Conservation (phyloP, 2,888 invertebrate species). For the Ashinkailepas kermadecensis region DNA sequence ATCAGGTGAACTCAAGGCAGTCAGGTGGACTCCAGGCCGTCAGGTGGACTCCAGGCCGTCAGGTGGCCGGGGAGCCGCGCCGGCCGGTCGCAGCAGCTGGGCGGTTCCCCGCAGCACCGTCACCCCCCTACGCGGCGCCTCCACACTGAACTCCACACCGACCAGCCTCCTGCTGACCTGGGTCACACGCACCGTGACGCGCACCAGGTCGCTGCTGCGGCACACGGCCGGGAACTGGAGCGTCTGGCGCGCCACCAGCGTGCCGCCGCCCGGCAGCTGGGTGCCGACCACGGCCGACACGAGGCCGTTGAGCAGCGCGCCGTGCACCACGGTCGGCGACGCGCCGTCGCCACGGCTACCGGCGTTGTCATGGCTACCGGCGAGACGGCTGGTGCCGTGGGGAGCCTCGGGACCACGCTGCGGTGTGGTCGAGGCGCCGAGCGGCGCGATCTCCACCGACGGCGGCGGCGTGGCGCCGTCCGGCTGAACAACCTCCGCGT, state of each 20-base stretch:
- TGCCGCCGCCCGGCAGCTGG: conserved; percentile 70
- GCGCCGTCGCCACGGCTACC: too few relatives aligned
- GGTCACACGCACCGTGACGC: conserved; percentile 27
- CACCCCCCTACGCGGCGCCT: background rate
- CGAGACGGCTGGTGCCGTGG: too few relatives aligned
- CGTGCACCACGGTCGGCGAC: conserved; percentile 58
- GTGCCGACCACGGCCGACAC: conserved; percentile 76
- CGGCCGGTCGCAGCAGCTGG: background rate
- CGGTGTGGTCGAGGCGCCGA: too few relatives aligned
- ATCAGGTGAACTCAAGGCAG: too few relatives aligned
- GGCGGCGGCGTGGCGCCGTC: too few relatives aligned
- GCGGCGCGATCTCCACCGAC: too few relatives aligned
- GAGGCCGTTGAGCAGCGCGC: conserved; percentile 71
- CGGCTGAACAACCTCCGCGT: too few relatives aligned
- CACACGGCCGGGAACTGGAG: conserved; percentile 72
- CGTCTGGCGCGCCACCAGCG: conserved; percentile 65
- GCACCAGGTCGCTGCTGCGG: conserved; percentile 29
- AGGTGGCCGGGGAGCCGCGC: too few relatives aligned
- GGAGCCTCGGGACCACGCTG: too few relatives aligned
- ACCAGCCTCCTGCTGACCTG: conserved; percentile 26
- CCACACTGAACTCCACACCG: conserved; percentile 26
- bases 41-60: too few relatives aligned
- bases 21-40: too few relatives aligned
- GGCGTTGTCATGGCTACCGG: too few relatives aligned
- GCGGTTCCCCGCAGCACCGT: background rate